Percentiles rank a stretch among this genome's conserved stretches.
These are phyloP conservation scores for Antitype chi DNA, from an alignment of 2,888 invertebrate species.

Conservation along the genomic window DNA sequence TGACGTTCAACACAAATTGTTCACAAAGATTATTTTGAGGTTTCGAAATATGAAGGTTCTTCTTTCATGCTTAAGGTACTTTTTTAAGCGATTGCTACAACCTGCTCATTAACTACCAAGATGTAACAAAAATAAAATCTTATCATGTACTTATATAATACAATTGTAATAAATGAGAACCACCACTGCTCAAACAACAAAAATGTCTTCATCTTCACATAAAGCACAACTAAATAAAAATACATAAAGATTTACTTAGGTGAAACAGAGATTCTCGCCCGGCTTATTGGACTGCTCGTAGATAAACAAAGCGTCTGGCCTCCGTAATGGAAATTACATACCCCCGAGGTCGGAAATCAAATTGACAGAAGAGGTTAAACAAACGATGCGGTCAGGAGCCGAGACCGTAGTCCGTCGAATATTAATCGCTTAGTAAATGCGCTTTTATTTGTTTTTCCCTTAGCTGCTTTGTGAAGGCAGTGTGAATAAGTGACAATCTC, in stretches of 20 bases:
- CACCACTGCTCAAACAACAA: constrained; percentile 9
- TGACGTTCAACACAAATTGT: background rate
- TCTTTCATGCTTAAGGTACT: background rate
- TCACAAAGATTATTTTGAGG: background rate
- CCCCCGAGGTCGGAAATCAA: constrained; percentile 89
- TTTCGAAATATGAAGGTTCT: background rate
- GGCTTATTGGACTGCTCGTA: constrained; percentile 82
- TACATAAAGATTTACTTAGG: constrained; percentile 72
- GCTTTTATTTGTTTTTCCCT: constrained; percentile 88
- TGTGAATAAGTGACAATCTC: constrained; percentile 70
- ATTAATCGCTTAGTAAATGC: constrained; percentile 88
- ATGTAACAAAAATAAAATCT: background rate
- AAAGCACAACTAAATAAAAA: constrained; percentile 62
- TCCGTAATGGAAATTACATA: constrained; percentile 89
- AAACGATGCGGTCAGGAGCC: constrained; percentile 88
- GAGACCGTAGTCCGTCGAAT: constrained; percentile 85
- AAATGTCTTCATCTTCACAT: constrained; percentile 29
- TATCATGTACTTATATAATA: background rate
- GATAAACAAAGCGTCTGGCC: constrained; percentile 87
- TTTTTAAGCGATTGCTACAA: background rate
- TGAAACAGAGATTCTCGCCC: constrained; percentile 78
- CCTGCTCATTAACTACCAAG: background rate
- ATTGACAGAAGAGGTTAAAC: constrained; percentile 91
- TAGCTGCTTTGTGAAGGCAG: constrained; percentile 70
- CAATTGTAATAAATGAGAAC: background rate